These are phyloP conservation scores for Colinus virginianus DNA, from an alignment of 2,113 vertebrate genomes.

Conservation along the genomic window DNA sequence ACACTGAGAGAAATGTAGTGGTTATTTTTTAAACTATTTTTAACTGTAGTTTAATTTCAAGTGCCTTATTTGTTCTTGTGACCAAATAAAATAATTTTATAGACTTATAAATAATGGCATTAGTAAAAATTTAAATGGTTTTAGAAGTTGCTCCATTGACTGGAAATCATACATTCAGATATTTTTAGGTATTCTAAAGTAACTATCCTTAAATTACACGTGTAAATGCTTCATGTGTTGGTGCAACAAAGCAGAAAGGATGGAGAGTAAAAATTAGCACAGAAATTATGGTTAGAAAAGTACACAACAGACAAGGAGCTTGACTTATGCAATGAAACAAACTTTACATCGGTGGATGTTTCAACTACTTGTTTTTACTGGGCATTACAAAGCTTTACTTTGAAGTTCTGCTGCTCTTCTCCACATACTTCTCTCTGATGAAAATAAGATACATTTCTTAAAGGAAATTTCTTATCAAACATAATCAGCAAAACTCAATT, in stretches of 20 bases:
- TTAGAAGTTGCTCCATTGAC: background rate
- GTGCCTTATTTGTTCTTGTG: background rate
- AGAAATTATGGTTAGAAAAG: background rate
- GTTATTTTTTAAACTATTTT: background rate
- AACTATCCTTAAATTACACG: background rate
- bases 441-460: background rate
- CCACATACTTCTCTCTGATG: background rate
- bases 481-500: background rate
- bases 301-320: background rate
- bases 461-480: background rate
- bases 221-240: background rate
- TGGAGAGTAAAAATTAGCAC: background rate
- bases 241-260: background rate
- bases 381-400: background rate
- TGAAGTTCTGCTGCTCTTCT: background rate
- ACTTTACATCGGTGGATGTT: background rate
- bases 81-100: background rate
- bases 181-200: constrained; percentile 13
- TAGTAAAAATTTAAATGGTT: background rate
- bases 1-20: background rate
- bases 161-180: background rate
- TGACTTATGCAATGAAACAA: background rate
- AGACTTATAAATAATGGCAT: background rate
- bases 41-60: background rate
- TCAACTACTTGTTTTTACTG: background rate